phyloP scores from a whole-genome alignment of 2,888 invertebrate genomes.

The Cynaeus angustus region DNA sequence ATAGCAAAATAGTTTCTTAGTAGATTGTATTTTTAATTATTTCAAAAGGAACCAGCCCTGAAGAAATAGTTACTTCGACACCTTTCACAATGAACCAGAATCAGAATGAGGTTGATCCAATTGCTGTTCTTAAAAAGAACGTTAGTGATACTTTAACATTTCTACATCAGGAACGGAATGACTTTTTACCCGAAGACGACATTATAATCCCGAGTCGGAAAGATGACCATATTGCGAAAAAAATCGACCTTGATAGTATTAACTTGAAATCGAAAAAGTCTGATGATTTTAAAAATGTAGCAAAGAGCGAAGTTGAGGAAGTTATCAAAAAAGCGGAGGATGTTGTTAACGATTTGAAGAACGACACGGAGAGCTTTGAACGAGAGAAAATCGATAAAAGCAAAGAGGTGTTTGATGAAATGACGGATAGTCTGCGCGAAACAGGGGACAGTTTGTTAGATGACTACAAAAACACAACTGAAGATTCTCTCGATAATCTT shows the following conservation, averaged over 20 bases:
- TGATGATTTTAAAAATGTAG: slow-evolving; percentile 55
- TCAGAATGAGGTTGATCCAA: slow-evolving; percentile 55
- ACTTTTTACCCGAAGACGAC: slow-evolving; percentile 69
- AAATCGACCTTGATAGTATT: slow-evolving; percentile 66
- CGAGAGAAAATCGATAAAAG: slow-evolving; percentile 35
- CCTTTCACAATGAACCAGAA: slow-evolving; percentile 54
- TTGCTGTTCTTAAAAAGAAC: slow-evolving; percentile 66
- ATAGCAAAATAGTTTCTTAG: slow-evolving; percentile 52
- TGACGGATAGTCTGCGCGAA: slow-evolving; percentile 61
- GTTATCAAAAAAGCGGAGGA: slow-evolving; percentile 67
- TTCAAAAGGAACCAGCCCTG: slow-evolving; percentile 60
- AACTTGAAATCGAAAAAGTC: slow-evolving; percentile 60
- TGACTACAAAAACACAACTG: slow-evolving; percentile 66
- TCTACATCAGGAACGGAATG: slow-evolving; percentile 70
- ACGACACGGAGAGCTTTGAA: slow-evolving; percentile 63
- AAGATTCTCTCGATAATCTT: slow-evolving; percentile 68
- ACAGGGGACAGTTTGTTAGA: slow-evolving; percentile 62
- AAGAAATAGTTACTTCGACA: slow-evolving; percentile 61
- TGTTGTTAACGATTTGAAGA: slow-evolving; percentile 69
- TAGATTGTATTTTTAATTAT: slow-evolving; percentile 60
- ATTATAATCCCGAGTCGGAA: slow-evolving; percentile 69
- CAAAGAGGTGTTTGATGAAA: slow-evolving; percentile 55
- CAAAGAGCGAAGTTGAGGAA: slow-evolving; percentile 64
- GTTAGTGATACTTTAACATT: slow-evolving; percentile 69
- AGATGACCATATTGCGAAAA: slow-evolving; percentile 68